phyloP scores from a whole-genome alignment of 2,888 invertebrate genomes.

The Diaphora mendica region DNA sequence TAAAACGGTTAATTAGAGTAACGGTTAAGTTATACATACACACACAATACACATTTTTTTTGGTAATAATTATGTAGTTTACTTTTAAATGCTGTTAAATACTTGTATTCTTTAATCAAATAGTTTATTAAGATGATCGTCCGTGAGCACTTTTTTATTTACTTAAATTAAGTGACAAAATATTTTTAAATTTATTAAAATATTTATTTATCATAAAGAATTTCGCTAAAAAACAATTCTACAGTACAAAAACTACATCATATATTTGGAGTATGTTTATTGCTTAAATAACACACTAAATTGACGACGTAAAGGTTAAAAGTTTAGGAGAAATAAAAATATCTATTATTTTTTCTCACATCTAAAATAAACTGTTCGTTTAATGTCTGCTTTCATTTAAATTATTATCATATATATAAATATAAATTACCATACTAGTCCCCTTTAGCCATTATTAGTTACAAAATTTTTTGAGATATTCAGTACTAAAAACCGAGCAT shows the following conservation, averaged over 20 bases:
- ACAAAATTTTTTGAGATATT: neutral
- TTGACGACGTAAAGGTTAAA: neutral
- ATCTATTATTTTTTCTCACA: neutral
- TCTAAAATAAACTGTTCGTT: neutral
- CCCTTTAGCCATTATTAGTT: neutral
- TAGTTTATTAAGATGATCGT: neutral
- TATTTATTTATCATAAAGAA: neutral
- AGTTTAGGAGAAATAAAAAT: neutral
- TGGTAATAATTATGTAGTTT: neutral
- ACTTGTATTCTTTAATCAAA: neutral
- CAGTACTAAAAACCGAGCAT: neutral
- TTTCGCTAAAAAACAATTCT: neutral
- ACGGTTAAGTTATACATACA: neutral
- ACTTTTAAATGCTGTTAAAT: neutral
- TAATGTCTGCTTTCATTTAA: neutral
- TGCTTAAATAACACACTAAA: neutral
- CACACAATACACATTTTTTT: neutral
- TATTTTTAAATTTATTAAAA: neutral
- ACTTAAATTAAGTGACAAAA: neutral
- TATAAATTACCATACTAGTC: neutral
- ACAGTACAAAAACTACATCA: neutral
- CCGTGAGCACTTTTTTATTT: neutral
- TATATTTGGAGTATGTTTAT: neutral
- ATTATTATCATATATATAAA: neutral
- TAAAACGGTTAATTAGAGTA: neutral